Conservation (phyloP, 2,797 vertebrate genomes). For the Ctenochaetus hawaiiensis region DNA sequence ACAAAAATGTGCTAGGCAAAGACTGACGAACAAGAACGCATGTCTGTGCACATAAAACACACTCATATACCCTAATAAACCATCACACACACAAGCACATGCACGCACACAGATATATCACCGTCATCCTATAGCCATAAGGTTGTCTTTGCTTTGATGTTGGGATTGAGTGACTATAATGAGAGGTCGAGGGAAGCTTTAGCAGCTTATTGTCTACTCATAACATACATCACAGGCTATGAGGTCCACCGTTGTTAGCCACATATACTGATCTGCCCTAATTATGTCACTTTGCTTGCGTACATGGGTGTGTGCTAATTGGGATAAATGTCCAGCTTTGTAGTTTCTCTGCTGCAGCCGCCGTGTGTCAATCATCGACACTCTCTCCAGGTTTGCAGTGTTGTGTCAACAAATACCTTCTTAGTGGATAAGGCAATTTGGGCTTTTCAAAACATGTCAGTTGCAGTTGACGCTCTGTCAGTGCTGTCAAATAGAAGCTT, state of each 20-base stretch:
- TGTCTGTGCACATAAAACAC: constrained; percentile 43
- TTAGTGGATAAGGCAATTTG: constrained; percentile 78
- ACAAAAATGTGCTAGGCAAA: constrained; percentile 65
- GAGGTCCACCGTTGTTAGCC: constrained; percentile 57
- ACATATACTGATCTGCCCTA: constrained; percentile 64
- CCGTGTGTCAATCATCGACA: constrained; percentile 76
- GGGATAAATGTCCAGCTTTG: constrained; percentile 76
- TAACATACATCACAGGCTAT: constrained; percentile 59
- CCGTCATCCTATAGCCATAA: constrained; percentile 49
- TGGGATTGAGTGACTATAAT: constrained; percentile 69
- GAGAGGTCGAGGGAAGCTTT: constrained; percentile 73
- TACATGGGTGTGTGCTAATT: constrained; percentile 68
- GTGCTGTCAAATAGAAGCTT: constrained; percentile 70
- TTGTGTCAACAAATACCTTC: constrained; percentile 81
- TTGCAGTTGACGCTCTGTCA: constrained; percentile 73
- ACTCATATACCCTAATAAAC: constrained; percentile 34
- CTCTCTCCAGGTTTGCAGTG: constrained; percentile 63
- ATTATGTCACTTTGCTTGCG: constrained; percentile 68
- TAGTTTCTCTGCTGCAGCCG: constrained; percentile 58
- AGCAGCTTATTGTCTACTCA: constrained; percentile 78
- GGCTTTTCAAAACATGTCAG: constrained; percentile 81
- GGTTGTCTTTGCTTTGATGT: constrained; percentile 73
- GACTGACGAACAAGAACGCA: constrained; percentile 52
- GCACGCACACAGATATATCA: constrained; percentile 17
- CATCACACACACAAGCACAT: not conserved